These are phyloP conservation scores for Avahi laniger DNA, from an alignment of 2,797 vertebrate genomes.

Conservation along the genomic window DNA sequence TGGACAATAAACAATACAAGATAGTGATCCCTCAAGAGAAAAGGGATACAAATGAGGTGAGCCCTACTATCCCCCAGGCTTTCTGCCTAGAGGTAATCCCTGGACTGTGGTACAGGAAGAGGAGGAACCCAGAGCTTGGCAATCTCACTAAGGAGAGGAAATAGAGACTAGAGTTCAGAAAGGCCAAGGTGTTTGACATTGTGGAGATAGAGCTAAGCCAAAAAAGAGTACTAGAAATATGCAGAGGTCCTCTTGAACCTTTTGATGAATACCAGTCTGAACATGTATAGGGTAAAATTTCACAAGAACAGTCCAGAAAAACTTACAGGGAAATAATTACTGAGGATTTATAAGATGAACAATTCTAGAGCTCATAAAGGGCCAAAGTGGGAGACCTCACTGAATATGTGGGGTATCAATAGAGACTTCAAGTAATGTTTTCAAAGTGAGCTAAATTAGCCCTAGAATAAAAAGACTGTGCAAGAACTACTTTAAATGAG, in stretches of 20 bases:
- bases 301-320: constrained; percentile 12
- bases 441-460: constrained; percentile 33
- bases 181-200: not conserved
- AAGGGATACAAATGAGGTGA: constrained; percentile 7
- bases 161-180: not conserved
- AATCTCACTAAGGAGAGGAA: not conserved
- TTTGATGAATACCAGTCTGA: not conserved
- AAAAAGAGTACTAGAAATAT: constrained; percentile 17
- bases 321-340: not conserved
- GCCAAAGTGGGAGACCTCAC: constrained; percentile 9
- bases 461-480: not conserved
- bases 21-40: not conserved
- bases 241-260: not conserved
- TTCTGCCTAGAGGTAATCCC: not conserved
- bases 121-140: not conserved
- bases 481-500: not conserved
- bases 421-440: not conserved
- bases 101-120: not conserved
- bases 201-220: not conserved
- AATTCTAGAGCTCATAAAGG: not conserved
- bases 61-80: not conserved
- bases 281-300: not conserved
- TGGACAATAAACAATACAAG: not conserved
- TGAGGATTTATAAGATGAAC: not conserved
- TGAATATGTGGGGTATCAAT: not conserved